phyloP scores from a whole-genome alignment of 37 sponge, comb jelly and placozoan genomes.

The Hormiphora californensis region DNA sequence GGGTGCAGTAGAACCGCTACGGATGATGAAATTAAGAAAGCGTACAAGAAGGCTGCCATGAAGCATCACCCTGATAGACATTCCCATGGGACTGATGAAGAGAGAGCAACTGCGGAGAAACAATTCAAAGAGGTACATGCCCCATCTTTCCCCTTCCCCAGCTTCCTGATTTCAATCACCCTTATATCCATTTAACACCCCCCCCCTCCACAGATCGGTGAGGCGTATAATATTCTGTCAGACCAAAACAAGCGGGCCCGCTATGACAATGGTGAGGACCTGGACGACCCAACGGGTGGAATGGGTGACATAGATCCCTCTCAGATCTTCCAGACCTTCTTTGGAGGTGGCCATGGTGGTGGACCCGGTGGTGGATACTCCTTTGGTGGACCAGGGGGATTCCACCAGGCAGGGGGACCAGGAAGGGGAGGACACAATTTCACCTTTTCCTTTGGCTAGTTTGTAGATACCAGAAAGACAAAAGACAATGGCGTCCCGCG shows the following conservation, averaged over 20 bases:
- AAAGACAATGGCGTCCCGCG: too few species aligned
- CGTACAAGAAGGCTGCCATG: slow-evolving; percentile 82
- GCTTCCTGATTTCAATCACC: background rate
- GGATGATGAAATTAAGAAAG: slow-evolving; percentile 91
- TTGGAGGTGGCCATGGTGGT: slow-evolving; percentile 61
- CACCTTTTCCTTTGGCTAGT: slow-evolving; percentile 42
- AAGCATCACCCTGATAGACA: slow-evolving; percentile 87
- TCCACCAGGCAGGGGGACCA: background rate
- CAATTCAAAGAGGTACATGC: slow-evolving; percentile 80
- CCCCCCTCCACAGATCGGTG: slow-evolving; percentile 58
- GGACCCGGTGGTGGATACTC: background rate
- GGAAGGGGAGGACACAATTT: background rate
- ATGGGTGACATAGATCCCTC: slow-evolving; percentile 69
- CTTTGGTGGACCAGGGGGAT: background rate
- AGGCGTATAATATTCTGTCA: slow-evolving; percentile 86
- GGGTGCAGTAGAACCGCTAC: slow-evolving; percentile 63
- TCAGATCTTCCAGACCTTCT: slow-evolving; percentile 65
- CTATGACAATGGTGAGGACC: slow-evolving; percentile 89
- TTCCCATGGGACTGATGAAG: slow-evolving; percentile 62
- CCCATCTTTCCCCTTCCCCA: too few species aligned
- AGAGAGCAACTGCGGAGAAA: slow-evolving; percentile 68
- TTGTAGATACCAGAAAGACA: too few species aligned
- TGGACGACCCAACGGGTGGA: slow-evolving; percentile 73
- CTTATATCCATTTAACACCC: background rate
- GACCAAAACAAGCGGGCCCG: slow-evolving; percentile 75